Evolutionary conservation across 1,140 invertebrate species (phyloP), one percentile per base, ranked within the genome.

Genomic region (Diorhabda elongata): DNA sequence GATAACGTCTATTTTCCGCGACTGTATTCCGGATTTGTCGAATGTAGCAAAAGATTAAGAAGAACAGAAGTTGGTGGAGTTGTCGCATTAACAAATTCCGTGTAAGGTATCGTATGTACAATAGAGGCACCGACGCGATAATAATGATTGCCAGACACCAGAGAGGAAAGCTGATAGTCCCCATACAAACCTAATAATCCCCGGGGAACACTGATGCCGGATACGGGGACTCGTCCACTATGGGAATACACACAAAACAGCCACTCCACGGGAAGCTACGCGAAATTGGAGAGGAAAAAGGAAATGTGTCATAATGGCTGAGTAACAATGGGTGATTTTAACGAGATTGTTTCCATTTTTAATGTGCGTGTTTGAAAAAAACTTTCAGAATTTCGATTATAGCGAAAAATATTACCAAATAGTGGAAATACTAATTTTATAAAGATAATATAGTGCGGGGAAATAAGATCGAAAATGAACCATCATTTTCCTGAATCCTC

Each of bases 241-340:
- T 70, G 69, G 69, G 69, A 70, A 62, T 70, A 66, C 69, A 58
- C 64, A 60, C 64, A 66, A 66, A 70, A 63, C 60, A 66, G 69
- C 64, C 65, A 58, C 65, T 61, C 64, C 43, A 58, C 26, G 58
- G 59, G 60, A 65, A 45, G 64, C 47, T 59, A 44, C 44, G 42
- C 60, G 64, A 66, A 62, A 62, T 44, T 44, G n/a, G 61, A 62
- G 44, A 9, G 61, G 61, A 62, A 62, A 62, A 62, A 43, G 42
- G 61, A 62, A 42, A 62, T 42, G 11, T 42, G 61, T 44, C 61
- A 62, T 62, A 44, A 62, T 47, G 61, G 61, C 43, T 44, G 43
- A 44, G 61, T 44, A n/a, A 43, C n/a, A 62, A 62, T 62, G 47
- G 47, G n/a, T 8, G n/a, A 52, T 52, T 52, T 52, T 52, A 52